Base-by-base conservation (phyloP, 2,113 vertebrate species). In the Atherinomorus stipes region DNA sequence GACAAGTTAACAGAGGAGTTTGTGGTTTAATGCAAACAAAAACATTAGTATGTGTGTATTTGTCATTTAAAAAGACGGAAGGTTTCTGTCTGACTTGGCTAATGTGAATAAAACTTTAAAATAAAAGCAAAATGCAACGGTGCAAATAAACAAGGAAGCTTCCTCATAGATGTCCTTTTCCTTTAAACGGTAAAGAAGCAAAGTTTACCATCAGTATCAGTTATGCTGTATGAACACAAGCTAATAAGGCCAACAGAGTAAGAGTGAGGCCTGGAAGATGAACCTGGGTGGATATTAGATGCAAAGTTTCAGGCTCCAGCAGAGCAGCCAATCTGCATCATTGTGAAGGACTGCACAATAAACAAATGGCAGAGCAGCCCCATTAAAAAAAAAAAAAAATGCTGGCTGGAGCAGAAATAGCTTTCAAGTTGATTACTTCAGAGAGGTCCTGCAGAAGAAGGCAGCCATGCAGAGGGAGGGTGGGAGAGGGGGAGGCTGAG, bases 381-480 rank as follows among this genome's bases (percentile, higher is more conserved):
- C 47, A 12, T 58, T 38, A 44, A 65, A 47, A 47, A 19, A 44
- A 44, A 44, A 44, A 18, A 44, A 25, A 76, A 70, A 56, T 11
- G 56, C 76, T 76, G 77, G 64, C 78, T 28, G 21, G 59, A 80
- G 89, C 88, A 83, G 59, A 81, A 89, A 64, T 11, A 26, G 40
- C 72, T 80, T 79, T 74, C 72, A 62, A 86, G 74, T 58, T 90
- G 89, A 93, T 91, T 89, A 91, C 76, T 78, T 80, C 70, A 76
- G 88, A 89, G 83, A 88, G 79, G 90, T 87, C 85, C 86, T 80
- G 86, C 75, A 74, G 77, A 85, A 76, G 78, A 45, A 81, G 80
- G 70, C 70, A 78, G 76, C 38, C 71, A 79, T 73, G 64, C 71
- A 44, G 58, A 60, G 56, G 49, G 62, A 6, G 25, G n/a, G n/a